A percentile compares a stretch with the other conserved stretches of the same genome.
phyloP scores from a whole-genome alignment of 2,797 vertebrate species.

The Eutrigla gurnardus region DNA sequence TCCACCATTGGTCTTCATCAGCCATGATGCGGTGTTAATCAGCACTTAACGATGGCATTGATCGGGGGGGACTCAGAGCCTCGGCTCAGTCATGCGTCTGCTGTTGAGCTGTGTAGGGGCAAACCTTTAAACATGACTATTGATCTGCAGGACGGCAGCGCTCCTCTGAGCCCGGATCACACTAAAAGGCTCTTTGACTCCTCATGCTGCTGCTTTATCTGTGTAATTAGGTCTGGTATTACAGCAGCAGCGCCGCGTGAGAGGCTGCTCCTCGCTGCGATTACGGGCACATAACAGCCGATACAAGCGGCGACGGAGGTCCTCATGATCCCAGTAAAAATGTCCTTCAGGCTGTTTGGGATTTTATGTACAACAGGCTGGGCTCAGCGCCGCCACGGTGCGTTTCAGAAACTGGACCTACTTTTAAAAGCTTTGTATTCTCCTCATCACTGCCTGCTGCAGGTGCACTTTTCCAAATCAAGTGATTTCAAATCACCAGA shows the following conservation, averaged over 20 bases:
- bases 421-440: neutral
- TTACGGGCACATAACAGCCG: slow-evolving; percentile 11
- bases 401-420: neutral
- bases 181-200: slow-evolving; percentile 29
- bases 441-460: neutral
- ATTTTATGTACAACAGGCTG: slow-evolving; percentile 21
- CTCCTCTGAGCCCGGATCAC: slow-evolving; percentile 5
- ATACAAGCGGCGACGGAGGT: neutral
- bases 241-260: slow-evolving; percentile 24
- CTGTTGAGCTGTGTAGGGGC: slow-evolving; percentile 37
- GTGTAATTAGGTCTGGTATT: slow-evolving; percentile 41
- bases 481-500: slow-evolving; percentile 18
- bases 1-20: slow-evolving; percentile 43
- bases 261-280: neutral
- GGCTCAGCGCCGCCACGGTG: neutral
- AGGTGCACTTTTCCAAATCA: neutral
- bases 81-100: neutral
- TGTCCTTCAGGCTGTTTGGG: slow-evolving; percentile 47
- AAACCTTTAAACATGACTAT: slow-evolving; percentile 46
- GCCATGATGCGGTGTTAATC: slow-evolving; percentile 31
- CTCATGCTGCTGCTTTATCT: slow-evolving; percentile 27
- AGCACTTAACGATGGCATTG: slow-evolving; percentile 36
- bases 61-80: slow-evolving; percentile 19
- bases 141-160: slow-evolving; percentile 33
- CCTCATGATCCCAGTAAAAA: slow-evolving; percentile 31